A percentile compares a stretch with the other conserved stretches of the same genome.
Conservation (phyloP, 2,113 vertebrate species). For the Lathamus discolor region DNA sequence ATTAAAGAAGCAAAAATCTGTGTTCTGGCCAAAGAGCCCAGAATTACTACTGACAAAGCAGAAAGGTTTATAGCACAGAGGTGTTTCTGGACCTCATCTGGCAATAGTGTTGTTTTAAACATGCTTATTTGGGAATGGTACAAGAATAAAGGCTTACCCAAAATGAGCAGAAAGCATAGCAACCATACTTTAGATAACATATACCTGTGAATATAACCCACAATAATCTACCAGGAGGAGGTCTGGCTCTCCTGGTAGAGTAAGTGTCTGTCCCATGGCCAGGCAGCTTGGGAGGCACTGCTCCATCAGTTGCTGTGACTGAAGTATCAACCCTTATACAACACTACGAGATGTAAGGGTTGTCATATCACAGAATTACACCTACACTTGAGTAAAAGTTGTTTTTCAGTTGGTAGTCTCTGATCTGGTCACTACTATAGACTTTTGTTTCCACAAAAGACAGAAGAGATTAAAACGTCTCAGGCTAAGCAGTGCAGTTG, state of each 20-base stretch:
- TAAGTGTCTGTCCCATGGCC: not conserved
- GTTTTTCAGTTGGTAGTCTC: not conserved
- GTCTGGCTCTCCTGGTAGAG: not conserved
- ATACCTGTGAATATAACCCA: not conserved
- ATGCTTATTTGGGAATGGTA: not conserved
- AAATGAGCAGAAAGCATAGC: not conserved
- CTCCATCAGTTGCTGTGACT: not conserved
- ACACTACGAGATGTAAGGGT: not conserved
- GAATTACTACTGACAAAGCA: not conserved
- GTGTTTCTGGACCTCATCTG: not conserved
- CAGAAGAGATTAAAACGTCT: not conserved
- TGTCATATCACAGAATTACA: not conserved
- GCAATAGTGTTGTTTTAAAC: not conserved
- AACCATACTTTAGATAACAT: fast-evolving
- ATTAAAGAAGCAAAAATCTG: not conserved
- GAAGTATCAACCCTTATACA: not conserved
- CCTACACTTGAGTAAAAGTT: not conserved
- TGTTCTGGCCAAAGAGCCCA: not conserved
- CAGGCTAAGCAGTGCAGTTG: fast-evolving
- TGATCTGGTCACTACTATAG: not conserved
- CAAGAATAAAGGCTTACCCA: not conserved
- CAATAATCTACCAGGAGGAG: not conserved
- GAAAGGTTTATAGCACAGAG: not conserved
- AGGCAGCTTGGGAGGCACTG: not conserved
- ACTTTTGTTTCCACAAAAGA: not conserved